These are phyloP conservation scores for Mystacides longicornis DNA, from an alignment of 2,888 invertebrate species.

Conservation along the genomic window DNA sequence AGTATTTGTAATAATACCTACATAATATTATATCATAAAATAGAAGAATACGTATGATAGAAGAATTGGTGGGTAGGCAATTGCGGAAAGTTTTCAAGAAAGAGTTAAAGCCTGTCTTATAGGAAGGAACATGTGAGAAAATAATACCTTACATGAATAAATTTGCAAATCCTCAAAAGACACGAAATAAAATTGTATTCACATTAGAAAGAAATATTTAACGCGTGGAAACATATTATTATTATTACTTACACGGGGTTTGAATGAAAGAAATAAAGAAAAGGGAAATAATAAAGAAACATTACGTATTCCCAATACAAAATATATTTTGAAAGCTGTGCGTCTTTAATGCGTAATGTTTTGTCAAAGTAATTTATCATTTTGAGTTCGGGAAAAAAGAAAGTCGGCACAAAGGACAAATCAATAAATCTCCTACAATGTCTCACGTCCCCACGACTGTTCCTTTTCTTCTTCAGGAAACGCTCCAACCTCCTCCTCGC, in stretches of 20 bases:
- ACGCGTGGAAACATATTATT: no score
- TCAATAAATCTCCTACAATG: constrained; percentile 21
- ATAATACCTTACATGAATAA: no score
- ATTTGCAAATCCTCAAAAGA: not conserved
- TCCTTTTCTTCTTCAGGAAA: constrained; percentile 12
- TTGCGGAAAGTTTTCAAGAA: no score
- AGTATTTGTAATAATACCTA: no score
- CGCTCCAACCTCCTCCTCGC: no score
- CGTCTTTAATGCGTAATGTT: constrained; percentile 17
- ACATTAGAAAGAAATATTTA: not conserved
- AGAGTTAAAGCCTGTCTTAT: no score
- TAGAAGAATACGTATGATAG: no score
- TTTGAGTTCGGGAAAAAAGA: constrained; percentile 13
- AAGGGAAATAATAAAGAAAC: not conserved
- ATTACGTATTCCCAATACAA: constrained; percentile 11
- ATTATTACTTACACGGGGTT: no score
- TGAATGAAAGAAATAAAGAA: not conserved
- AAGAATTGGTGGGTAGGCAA: no score
- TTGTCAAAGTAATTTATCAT: constrained; percentile 21
- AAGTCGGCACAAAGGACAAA: constrained; percentile 13
- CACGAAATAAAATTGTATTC: constrained; percentile 1
- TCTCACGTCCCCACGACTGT: constrained; percentile 20
- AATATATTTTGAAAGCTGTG: constrained; percentile 8
- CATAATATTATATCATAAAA: no score
- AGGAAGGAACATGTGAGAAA: no score